A percentile compares a stretch with the other conserved stretches of the same genome.
Evolutionary conservation across 2,797 vertebrate species (phyloP).

Genomic region (Poeciliopsis infans): DNA sequence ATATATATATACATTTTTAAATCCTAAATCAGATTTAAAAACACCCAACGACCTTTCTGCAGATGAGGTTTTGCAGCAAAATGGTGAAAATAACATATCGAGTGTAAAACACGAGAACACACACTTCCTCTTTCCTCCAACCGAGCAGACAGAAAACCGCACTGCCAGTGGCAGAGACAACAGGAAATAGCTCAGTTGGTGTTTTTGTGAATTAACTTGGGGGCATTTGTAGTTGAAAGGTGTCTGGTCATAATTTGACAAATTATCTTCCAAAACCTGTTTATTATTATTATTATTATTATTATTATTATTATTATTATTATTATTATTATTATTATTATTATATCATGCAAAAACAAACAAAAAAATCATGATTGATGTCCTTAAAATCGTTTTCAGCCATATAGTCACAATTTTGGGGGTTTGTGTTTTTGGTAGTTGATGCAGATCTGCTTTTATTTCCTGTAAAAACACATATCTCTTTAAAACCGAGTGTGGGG

Average conservation of each 20-base stretch:
- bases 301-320: too few relatives aligned
- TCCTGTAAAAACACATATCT: not conserved
- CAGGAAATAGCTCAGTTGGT: constrained; percentile 35
- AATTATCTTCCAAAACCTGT: not conserved
- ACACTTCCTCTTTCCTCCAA: constrained; percentile 39
- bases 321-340: not conserved
- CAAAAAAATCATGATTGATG: not conserved
- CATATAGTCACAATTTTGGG: not conserved
- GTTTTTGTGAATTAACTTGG: constrained; percentile 36
- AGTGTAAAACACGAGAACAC: constrained; percentile 12
- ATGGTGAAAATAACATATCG: not conserved
- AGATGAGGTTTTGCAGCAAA: not conserved
- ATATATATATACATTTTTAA: not conserved
- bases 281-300: too few relatives aligned
- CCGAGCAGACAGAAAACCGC: constrained; percentile 30
- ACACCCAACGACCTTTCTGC: not conserved
- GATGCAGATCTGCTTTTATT: not conserved
- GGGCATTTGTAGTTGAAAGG: not conserved
- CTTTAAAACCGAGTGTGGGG: not conserved
- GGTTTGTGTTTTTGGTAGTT: not conserved
- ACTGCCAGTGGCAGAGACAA: constrained; percentile 29
- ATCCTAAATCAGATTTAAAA: not conserved
- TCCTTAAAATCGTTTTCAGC: not conserved
- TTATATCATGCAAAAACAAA: not conserved
- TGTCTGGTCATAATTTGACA: not conserved